phyloP scores from a whole-genome alignment of 2,113 vertebrate genomes.

The Trogon surrucura region DNA sequence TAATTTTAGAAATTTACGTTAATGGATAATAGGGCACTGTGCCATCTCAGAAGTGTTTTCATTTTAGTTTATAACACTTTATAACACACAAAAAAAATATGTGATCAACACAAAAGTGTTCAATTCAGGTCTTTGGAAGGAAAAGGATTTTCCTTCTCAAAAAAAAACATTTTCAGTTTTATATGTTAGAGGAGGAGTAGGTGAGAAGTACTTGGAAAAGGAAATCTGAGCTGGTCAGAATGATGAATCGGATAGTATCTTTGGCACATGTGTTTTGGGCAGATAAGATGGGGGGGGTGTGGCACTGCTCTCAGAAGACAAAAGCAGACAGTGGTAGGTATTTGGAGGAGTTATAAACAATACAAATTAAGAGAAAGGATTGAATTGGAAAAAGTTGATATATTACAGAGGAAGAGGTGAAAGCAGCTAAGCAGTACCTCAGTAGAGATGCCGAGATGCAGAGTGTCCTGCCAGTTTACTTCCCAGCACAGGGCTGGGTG shows the following conservation, averaged over 20 bases:
- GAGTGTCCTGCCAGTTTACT: not conserved
- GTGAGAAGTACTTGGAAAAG: not conserved
- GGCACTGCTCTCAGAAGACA: not conserved
- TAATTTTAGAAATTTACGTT: not conserved
- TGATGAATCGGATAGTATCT: not conserved
- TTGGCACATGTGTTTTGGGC: not conserved
- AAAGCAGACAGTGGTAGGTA: not conserved
- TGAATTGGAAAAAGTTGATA: not conserved
- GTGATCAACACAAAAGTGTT: not conserved
- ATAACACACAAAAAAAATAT: not conserved
- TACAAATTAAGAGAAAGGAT: not conserved
- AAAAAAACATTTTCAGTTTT: not conserved
- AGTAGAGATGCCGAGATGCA: not conserved
- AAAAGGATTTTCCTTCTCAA: not conserved
- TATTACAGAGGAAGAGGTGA: not conserved
- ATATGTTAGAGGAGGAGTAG: not conserved
- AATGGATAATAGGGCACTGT: not conserved
- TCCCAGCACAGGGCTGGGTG: not conserved
- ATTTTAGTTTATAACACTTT: not conserved
- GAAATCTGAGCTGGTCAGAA: not conserved
- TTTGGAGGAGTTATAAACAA: not conserved
- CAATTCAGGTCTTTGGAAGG: not conserved
- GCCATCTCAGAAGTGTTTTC: not conserved
- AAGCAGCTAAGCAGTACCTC: not conserved
- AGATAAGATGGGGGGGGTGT: not conserved